Evolutionary conservation across 2,113 vertebrate genomes (phyloP).

Genomic region (Aphyosemion australe): DNA sequence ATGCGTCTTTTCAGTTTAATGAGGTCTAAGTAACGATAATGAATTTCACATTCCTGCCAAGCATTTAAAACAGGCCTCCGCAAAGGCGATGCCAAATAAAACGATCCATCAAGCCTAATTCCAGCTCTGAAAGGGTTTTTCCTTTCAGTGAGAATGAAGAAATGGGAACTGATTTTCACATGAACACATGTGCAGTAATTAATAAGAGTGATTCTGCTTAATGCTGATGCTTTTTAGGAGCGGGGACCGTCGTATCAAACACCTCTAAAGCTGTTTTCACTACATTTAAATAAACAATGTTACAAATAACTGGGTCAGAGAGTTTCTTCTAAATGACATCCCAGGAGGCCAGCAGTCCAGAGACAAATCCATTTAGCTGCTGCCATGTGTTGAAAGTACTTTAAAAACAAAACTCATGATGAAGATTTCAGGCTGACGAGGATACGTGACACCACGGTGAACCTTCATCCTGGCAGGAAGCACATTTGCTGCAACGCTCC

Average conservation of each 20-base stretch:
- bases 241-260: constrained; percentile 3
- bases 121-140: constrained; percentile 29
- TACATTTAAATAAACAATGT: constrained; percentile 10
- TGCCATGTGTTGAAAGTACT: constrained; percentile 35
- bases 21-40: constrained; percentile 79
- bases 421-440: constrained; percentile 8
- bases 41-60: constrained; percentile 73
- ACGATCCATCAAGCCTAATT: constrained; percentile 42
- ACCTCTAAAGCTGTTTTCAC: constrained; percentile 12
- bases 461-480: constrained; percentile 25
- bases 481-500: constrained; percentile 8
- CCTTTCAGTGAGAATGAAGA: constrained; percentile 36
- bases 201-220: constrained; percentile 14
- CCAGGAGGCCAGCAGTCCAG: constrained; percentile 12
- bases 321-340: constrained; percentile 16
- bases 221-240: neutral
- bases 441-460: constrained; percentile 14
- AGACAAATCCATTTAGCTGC: constrained; percentile 35
- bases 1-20: constrained; percentile 77
- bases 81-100: constrained; percentile 47
- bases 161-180: constrained; percentile 27
- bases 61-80: constrained; percentile 64
- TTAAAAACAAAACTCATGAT: neutral
- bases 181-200: constrained; percentile 19
- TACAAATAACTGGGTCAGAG: constrained; percentile 19